Evolutionary conservation across 2,888 invertebrate genomes (phyloP), one percentile per base, ranked within the genome.

Genomic region (Dasypogon diadema): DNA sequence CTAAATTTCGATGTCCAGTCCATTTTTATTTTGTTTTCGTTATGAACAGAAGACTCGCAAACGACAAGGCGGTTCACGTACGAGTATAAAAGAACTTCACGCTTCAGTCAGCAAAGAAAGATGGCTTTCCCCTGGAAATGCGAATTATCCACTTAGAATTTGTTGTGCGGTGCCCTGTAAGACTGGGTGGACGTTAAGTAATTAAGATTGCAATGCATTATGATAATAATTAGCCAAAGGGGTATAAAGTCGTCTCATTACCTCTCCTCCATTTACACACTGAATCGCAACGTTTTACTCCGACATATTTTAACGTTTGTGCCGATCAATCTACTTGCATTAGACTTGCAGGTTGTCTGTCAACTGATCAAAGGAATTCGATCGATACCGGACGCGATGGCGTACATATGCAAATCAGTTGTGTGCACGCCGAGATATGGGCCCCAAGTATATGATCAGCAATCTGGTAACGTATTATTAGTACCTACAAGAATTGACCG

Each of bases 151-250:
- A 65, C 21, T 65, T 63, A 18, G 16, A 18, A 30, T 34, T 34
- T 22, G 46, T 46, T 22, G 22, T 10, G 14, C 65, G 12, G 21
- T 12, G 37, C 24, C 24, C n/a, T 48, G 24, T n/a, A 26, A 14
- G 8, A 12, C 48, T 65, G 24, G 65, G 48, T 48, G 48, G 48
- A 65, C 65, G 24, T 22, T 46, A 48, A 65, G 46, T 65, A 65
- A 65, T 65, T 65, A 65, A 65, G 65, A 65, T 65, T 42, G 65
- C 46, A 26, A 65, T 16, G 24, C 48, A 65, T 65, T 65, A 65
- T 65, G 65, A 65, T 65, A 65, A 65, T 65, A 65, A 65, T 65
- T 65, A 65, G 65, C 65, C 65, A 65, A 46, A 14, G 65, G 51
- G 51, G 46, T 37, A 46, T 63, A 65, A 48, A 46, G 22, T 24